Evolutionary conservation across 2,888 invertebrate species (phyloP).

Genomic region (Acronicta aceris): DNA sequence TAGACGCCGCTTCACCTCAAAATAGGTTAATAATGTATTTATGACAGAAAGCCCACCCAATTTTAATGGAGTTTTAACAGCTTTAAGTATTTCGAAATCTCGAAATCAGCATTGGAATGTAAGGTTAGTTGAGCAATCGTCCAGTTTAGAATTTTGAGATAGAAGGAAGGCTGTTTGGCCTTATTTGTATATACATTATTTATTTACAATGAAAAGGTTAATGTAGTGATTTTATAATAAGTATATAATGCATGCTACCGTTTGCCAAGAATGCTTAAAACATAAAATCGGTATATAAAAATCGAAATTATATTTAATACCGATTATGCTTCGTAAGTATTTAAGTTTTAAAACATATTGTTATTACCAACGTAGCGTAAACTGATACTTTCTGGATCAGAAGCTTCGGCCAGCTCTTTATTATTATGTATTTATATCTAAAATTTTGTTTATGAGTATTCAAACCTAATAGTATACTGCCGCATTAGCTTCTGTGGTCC

Average conservation of each 20-base stretch:
- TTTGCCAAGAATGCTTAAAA: too few relatives aligned
- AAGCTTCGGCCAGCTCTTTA: slow-evolving; percentile 30
- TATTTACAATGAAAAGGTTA: too few relatives aligned
- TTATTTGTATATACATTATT: neutral
- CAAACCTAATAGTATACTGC: too few relatives aligned
- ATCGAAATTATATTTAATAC: neutral
- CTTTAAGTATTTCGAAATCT: slow-evolving; percentile 41
- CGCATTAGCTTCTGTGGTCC: too few relatives aligned
- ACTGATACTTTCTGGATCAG: slow-evolving; percentile 41
- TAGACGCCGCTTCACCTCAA: slow-evolving; percentile 42
- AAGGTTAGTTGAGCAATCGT: slow-evolving; percentile 18
- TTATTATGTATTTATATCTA: too few relatives aligned
- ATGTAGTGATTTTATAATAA: too few relatives aligned
- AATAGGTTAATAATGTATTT: slow-evolving; percentile 57
- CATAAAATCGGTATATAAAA: neutral
- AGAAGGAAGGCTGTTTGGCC: neutral
- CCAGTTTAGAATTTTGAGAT: neutral
- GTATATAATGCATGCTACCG: too few relatives aligned
- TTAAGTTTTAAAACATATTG: slow-evolving; percentile 17
- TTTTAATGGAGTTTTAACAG: slow-evolving; percentile 42
- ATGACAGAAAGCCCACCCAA: slow-evolving; percentile 54
- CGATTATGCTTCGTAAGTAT: too few relatives aligned
- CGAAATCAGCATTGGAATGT: slow-evolving; percentile 24
- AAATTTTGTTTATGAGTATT: slow-evolving; percentile 32
- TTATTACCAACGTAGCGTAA: slow-evolving; percentile 46